Conservation (phyloP, 2,113 vertebrate genomes). For the Abramis brama region DNA sequence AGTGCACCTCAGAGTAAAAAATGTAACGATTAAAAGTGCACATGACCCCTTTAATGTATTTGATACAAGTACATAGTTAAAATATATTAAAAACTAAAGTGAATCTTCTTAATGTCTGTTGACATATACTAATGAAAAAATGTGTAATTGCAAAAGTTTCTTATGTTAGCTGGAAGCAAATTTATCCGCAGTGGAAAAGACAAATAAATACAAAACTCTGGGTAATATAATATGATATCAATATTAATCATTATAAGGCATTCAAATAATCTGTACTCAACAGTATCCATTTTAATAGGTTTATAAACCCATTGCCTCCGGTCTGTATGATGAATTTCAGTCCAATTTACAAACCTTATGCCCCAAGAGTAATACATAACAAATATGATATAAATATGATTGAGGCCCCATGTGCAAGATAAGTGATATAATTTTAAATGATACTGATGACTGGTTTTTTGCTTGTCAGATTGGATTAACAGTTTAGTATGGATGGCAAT, state of each 20-base stretch:
- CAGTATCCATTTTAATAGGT: background rate
- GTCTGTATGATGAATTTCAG: background rate
- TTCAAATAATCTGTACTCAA: background rate
- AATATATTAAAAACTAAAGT: background rate
- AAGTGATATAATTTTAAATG: background rate
- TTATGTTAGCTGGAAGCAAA: background rate
- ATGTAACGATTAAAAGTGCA: too few species aligned
- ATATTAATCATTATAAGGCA: background rate
- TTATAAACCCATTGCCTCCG: background rate
- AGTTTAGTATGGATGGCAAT: background rate
- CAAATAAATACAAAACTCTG: background rate
- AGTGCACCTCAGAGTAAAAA: too few species aligned
- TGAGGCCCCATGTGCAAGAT: background rate
- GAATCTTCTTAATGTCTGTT: background rate
- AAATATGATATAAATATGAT: background rate
- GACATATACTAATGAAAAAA: background rate
- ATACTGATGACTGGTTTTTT: background rate
- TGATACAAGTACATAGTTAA: background rate
- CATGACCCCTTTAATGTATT: background rate
- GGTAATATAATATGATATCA: background rate
- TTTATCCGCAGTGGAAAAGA: background rate
- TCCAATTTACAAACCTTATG: background rate
- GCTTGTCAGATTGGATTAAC: conserved; percentile 19
- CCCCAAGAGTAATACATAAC: background rate
- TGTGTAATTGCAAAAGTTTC: background rate